Percentiles rank a stretch among this genome's conserved stretches.
phyloP scores from a whole-genome alignment of 1,140 invertebrate genomes.

The Anoplolepis gracilipes region DNA sequence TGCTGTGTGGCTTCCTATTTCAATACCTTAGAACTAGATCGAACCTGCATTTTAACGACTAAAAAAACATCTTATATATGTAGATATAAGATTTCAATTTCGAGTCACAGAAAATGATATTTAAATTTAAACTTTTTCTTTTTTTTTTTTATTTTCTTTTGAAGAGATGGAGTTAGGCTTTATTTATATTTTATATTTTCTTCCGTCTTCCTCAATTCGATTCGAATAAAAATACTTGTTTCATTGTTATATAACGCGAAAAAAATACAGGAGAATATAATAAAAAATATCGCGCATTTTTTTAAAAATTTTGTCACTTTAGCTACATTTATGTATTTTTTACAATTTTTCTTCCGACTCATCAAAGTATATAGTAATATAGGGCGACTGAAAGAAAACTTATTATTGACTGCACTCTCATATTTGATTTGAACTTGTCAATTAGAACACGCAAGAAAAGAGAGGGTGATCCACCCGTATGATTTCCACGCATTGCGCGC shows the following conservation, averaged over 20 bases:
- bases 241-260: too few species aligned
- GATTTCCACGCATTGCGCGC: slow-evolving; percentile 34
- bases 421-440: slow-evolving; percentile 22
- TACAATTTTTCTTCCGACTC: not conserved
- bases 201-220: not conserved
- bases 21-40: slow-evolving; percentile 27
- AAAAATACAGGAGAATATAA: too few species aligned
- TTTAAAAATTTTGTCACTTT: not conserved
- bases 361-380: too few species aligned
- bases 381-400: slow-evolving; percentile 3
- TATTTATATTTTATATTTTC: not conserved
- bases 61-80: not conserved
- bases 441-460: not conserved
- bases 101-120: not conserved
- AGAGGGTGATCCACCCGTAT: slow-evolving; percentile 52
- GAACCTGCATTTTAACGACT: slow-evolving; percentile 31
- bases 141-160: too few species aligned
- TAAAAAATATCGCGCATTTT: too few species aligned
- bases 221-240: not conserved
- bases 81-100: slow-evolving; percentile 1
- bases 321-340: not conserved
- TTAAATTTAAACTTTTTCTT: not conserved
- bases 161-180: not conserved
- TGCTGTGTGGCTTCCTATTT: slow-evolving; percentile 16
- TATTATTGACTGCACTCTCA: slow-evolving; percentile 33